Percentiles rank a stretch among this genome's conserved stretches.
Conservation (phyloP, 2,888 invertebrate genomes). For the Platycheirus rosarum region DNA sequence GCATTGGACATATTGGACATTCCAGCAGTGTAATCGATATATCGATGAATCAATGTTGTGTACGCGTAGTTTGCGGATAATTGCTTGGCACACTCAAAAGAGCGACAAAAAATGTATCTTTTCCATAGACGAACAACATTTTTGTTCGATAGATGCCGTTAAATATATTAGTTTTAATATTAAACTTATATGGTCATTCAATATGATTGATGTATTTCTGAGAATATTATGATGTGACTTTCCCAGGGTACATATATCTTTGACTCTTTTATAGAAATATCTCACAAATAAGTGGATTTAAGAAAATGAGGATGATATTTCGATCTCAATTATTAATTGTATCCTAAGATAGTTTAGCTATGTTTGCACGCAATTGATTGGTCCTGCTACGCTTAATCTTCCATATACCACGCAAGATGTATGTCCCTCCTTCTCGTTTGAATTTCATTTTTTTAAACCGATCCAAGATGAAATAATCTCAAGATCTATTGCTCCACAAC, state of each 20-base stretch:
- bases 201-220: slow-evolving; percentile 60
- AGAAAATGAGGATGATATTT: too few relatives aligned
- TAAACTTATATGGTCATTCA: slow-evolving; percentile 50
- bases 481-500: slow-evolving; percentile 2
- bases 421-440: slow-evolving; percentile 50
- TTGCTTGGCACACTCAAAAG: slow-evolving; percentile 48
- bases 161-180: slow-evolving; percentile 26
- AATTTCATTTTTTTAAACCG: too few relatives aligned
- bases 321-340: too few relatives aligned
- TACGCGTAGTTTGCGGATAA: slow-evolving; percentile 28
- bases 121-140: slow-evolving; percentile 37
- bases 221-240: slow-evolving; percentile 36
- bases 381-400: slow-evolving; percentile 30
- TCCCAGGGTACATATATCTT: slow-evolving; percentile 23
- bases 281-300: too few relatives aligned
- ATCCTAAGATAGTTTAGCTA: too few relatives aligned
- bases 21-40: slow-evolving; percentile 53
- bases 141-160: background rate
- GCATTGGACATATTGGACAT: slow-evolving; percentile 55
- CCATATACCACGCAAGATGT: background rate
- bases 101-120: slow-evolving; percentile 47
- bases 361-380: background rate
- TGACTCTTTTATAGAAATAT: too few relatives aligned
- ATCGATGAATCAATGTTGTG: slow-evolving; percentile 55
- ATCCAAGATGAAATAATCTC: slow-evolving; percentile 11